Base-by-base conservation (phyloP, 2,888 invertebrate species). In the Chrysodeixis includens region DNA sequence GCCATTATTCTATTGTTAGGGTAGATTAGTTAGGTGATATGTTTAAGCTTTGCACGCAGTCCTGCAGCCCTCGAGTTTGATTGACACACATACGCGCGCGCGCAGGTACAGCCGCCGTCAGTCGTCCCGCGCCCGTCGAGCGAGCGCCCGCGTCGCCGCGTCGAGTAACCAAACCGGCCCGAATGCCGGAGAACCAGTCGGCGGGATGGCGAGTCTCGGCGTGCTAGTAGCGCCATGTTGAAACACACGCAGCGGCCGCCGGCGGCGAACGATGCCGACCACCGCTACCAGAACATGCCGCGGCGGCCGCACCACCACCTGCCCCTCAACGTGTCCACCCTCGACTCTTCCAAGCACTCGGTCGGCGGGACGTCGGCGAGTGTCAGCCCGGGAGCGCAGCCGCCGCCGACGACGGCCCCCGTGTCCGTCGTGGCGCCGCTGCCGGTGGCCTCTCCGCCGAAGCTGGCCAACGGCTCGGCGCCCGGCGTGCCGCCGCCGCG, bases 231-330 rank as follows among this genome's bases (percentile, higher is more conserved):
- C 92, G 93, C 89, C 92, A 97, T 97, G 97, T 96, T 97, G 96
- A 97, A 97, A 94, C 97, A 97, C 95, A 97, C 97, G 90, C 95
- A 95, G 94, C 94, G 94, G 94, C 94, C 94, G 93, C 93, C 94
- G 88, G 91, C 93, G 92, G 93, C 92, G 80, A 93, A 88, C 88
- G 94, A 93, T 93, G 93, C 90, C 86, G 95, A 96, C 85, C 94
- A 93, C 87, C 93, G 95, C 82, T 95, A 95, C 90, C 95, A 95
- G 88, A 95, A 95, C 88, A 95, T 95, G 93, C 95, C 95, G 89
- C 94, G 95, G 92, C 95, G 95, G 93, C 95, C 95, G 93, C 95
- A 94, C 90, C 95, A 95, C 86, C 96, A 96, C 82, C 96, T 96
- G 81, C 96, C 97, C 62, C 93, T 97, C 75, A 97, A 97, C 89